Percentiles rank a stretch among this genome's conserved stretches.
Conservation (phyloP, 92 coral and sea anemone genomes). For the Paramuricea clavata region DNA sequence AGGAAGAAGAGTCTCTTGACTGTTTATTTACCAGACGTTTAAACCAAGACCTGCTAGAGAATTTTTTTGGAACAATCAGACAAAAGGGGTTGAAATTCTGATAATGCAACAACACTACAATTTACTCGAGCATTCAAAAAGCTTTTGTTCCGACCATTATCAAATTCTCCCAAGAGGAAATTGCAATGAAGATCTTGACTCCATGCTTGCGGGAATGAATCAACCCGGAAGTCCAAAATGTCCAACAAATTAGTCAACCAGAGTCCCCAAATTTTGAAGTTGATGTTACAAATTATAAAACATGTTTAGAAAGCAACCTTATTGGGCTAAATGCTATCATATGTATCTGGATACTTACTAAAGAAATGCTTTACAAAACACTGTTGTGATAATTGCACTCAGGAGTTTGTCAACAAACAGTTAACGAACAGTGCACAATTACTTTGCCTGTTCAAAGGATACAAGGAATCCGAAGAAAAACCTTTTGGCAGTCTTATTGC, state of each 20-base stretch:
- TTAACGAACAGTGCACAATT: neutral
- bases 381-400: neutral
- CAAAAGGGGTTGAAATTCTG: conserved; percentile 25
- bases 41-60: conserved; percentile 26
- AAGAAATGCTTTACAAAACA: neutral
- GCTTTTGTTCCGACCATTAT: neutral
- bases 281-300: neutral
- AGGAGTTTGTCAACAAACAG: neutral
- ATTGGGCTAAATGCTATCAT: neutral
- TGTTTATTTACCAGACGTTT: neutral
- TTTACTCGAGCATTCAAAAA: conserved; percentile 28
- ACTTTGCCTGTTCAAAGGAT: neutral
- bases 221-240: neutral
- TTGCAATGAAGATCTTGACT: neutral
- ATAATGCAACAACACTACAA: conserved; percentile 38
- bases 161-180: neutral
- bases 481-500: neutral
- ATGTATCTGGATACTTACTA: neutral
- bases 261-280: neutral
- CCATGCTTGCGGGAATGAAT: neutral
- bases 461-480: neutral
- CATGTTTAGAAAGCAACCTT: neutral
- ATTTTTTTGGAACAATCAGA: conserved; percentile 26
- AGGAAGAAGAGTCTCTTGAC: neutral
- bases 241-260: neutral